Conservation (phyloP, 2,113 vertebrate species). For the Embiotoca jacksoni region DNA sequence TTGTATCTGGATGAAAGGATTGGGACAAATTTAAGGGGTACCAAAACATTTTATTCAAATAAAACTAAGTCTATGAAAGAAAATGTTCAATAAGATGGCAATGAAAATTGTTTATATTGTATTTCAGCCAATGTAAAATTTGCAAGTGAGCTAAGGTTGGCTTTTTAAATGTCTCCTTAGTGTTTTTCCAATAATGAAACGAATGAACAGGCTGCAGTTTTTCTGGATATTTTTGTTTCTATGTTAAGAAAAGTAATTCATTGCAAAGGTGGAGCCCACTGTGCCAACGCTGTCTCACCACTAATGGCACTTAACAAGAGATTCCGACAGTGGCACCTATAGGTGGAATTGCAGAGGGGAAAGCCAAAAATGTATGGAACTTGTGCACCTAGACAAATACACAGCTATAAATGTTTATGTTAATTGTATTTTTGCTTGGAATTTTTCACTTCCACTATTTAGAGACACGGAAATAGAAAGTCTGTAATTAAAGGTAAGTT, state of each 20-base stretch:
- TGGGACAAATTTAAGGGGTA: background rate
- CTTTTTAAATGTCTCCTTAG: conserved; percentile 10
- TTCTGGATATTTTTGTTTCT: conserved; percentile 32
- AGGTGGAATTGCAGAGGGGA: background rate
- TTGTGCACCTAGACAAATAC: conserved; percentile 7
- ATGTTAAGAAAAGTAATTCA: conserved; percentile 23
- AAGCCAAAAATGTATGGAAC: conserved; percentile 45
- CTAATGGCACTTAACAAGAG: conserved; percentile 28
- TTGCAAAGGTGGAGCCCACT: conserved; percentile 28
- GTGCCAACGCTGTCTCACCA: conserved; percentile 24
- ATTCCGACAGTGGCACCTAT: conserved; percentile 27
- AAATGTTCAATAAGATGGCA: background rate
- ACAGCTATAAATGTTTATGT: conserved; percentile 36
- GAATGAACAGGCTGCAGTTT: conserved; percentile 5
- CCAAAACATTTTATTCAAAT: background rate
- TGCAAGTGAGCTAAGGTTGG: background rate
- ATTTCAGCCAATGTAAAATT: background rate
- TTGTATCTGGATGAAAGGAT: background rate
- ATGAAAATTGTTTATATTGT: conserved; percentile 7
- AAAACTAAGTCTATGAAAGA: background rate
- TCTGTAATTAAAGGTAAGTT: conserved; percentile 14
- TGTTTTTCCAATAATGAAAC: conserved; percentile 33
- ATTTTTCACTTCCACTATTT: conserved; percentile 17
- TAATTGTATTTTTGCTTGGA: conserved; percentile 29
- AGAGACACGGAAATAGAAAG: conserved; percentile 32